Base-by-base conservation (phyloP, 2,113 vertebrate genomes). In the Panthera leo region DNA sequence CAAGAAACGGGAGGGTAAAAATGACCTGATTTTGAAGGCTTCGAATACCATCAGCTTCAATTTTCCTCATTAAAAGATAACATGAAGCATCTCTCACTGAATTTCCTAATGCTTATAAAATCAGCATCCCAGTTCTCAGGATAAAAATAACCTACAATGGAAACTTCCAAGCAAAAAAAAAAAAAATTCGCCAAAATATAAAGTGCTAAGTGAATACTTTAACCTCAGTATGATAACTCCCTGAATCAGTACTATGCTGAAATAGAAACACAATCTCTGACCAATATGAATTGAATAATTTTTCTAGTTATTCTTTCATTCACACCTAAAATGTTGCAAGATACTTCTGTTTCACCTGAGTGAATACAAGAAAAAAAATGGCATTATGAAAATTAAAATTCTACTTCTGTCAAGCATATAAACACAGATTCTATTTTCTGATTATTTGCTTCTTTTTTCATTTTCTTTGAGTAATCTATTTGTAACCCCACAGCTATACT, bases 61-160 rank as follows among this genome's bases (percentile, higher is more conserved):
- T 83, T 96, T 92, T 92, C 86, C 67, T 93, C 55, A 89, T 84
- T 42, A 78, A 89, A 75, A 89, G 2, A 23, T 42, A 79, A 83
- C 25, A 93, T 65, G 31, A 58, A 89, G 61, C 8, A 91, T 68
- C 48, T 87, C 23, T 87, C 84, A 71, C 11, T 91, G 45, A 89
- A 96, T 58, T 94, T 67, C 63, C 67, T 87, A 78, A 65, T 80
- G 11, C 29, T 91, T 79, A 75, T 89, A 94, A 95, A 93, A 61
- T 91, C 19, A 95, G 34, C 71, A 91, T 68, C 13, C 51, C 68
- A 93, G 11, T 76, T 75, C 25, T 92, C 89, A 83, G 39, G 21
- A 79, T 94, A 93, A 95, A 95, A 97, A 86, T 85, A 85, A 73
- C 25, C 27, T 93, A 94, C 5, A 93, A 78, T 45, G 45, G 36